These are phyloP conservation scores for Drosophila oshimai DNA, from an alignment of 1,140 invertebrate genomes.

Conservation along the genomic window DNA sequence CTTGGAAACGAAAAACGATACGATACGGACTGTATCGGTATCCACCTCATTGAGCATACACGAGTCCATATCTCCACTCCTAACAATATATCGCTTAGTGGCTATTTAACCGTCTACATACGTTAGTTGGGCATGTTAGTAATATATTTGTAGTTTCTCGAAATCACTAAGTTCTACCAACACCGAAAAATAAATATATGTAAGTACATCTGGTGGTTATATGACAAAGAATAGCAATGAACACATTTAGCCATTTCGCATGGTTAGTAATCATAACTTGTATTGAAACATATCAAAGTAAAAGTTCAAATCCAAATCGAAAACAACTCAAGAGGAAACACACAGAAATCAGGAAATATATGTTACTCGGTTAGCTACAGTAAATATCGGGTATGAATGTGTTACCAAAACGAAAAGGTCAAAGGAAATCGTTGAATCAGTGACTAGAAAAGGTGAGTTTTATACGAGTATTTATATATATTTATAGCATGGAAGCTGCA, in stretches of 20 bases:
- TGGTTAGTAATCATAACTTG: slow-evolving; percentile 41
- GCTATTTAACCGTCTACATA: slow-evolving; percentile 29
- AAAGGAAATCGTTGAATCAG: slow-evolving; percentile 38
- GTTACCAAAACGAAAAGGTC: slow-evolving; percentile 23
- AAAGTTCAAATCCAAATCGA: slow-evolving; percentile 37
- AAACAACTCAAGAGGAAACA: slow-evolving; percentile 32
- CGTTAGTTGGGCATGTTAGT: slow-evolving; percentile 39
- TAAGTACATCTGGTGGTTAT: slow-evolving; percentile 68
- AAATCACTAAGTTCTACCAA: slow-evolving; percentile 75
- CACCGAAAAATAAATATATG: slow-evolving; percentile 71
- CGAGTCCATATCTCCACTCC: slow-evolving; percentile 19
- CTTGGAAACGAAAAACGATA: slow-evolving; percentile 8
- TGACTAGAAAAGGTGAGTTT: slow-evolving; percentile 34
- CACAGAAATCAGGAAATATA: slow-evolving; percentile 48
- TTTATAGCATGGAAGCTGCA: slow-evolving; percentile 56
- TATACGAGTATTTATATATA: slow-evolving; percentile 39
- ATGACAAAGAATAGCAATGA: slow-evolving; percentile 76
- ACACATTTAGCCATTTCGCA: slow-evolving; percentile 71
- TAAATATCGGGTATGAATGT: slow-evolving; percentile 26
- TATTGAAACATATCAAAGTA: slow-evolving; percentile 18
- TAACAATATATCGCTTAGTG: slow-evolving; percentile 19
- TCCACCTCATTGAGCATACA: slow-evolving; percentile 40
- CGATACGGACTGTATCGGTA: not conserved
- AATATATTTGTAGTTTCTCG: slow-evolving; percentile 34
- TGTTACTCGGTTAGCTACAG: slow-evolving; percentile 27